Evolutionary conservation across 2,113 vertebrate genomes (phyloP), one percentile per base, ranked within the genome.

Genomic region (Danionella cerebrum): DNA sequence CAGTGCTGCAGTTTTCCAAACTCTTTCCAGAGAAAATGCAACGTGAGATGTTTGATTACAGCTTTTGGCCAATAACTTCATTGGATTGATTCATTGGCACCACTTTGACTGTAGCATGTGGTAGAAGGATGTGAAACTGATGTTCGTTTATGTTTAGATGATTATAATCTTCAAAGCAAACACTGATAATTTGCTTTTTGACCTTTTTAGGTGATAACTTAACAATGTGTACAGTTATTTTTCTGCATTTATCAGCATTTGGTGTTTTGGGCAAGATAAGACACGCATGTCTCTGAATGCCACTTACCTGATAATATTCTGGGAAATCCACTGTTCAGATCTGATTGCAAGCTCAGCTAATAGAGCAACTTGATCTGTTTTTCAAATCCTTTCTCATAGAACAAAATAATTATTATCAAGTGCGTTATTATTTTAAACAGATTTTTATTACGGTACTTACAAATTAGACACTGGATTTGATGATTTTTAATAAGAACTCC

Each of bases 221-320:
- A 11, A 13, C 10, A 2, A 2, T 19, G 12, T 35, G 2, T 36
- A 7, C 22, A 14, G 19, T 14, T 21, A 2, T 18, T 55, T 29
- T 9, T 5, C 13, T 9, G 22, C 11, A 13, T 24, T 31, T 52
- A 73, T 63, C 48, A 6, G n/a, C 18, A 11, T 68, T 45, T 69
- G 5, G n/a, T 31, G 18, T 16, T 10, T 12, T 31, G 19, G 57
- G 25, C 29, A 53, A 75, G 73, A 71, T 75, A 71, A 75, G 16
- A 33, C 16, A 47, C 21, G 21, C 12, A 2, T 24, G 19, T 16
- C 47, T 42, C 35, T 6, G 54, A 22, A 31, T 12, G 14, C 18
- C 18, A n/a, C 3, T 1, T 4, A 48, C 51, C 53, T 70, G 67
- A 65, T 74, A 70, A 58, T 57, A 33, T 4, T 19, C 51, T 1